Base-by-base conservation (phyloP, 2,888 invertebrate genomes). In the Omphaloscelis lunosa region DNA sequence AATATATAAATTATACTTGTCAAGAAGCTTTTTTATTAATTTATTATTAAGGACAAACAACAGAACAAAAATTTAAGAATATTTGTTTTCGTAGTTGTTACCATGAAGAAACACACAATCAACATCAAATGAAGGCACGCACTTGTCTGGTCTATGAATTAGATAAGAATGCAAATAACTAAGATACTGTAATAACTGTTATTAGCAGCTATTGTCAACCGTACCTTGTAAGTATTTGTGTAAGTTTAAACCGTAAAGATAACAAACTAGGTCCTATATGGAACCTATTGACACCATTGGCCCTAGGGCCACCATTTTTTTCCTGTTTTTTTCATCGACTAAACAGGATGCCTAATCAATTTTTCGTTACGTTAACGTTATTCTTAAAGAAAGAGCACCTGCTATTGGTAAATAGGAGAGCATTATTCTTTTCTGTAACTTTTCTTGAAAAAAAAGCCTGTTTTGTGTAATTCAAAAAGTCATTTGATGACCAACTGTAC, bases 101-200 rank as follows among this genome's bases (percentile, higher is more conserved):
- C 23, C 41, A 8, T 48, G n/a, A 56, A 69, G 17, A 45, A 72
- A 80, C 53, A 77, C 34, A 51, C 41, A 39, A 82, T 72, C 58
- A 53, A 56, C 45, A 45, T 72, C 29, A 53, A 58, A 65, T 58
- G 29, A 45, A 82, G 77, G 66, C 48, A 75, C 51, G 27, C 17
- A 75, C 58, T 83, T 53, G 51, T 56, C 39, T 68, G 29, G 75
- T 62, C 69, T 82, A 72, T 56, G 58, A 70, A 39, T 29, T 70
- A 66, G 77, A 85, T 85, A 83, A 85, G 39, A 45, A 83, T 77
- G 66, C 66, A 72, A 83, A 85, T 83, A 27, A 48, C 66, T 67
- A 39, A 66, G 79, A 78, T 84, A 72, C 66, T 70, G 29, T 75
- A 79, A 79, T 75, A 79, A 62, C 68, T 56, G 80, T 70, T 75